Conservation (phyloP, 2,888 invertebrate species). For the Pimpla rufipes region DNA sequence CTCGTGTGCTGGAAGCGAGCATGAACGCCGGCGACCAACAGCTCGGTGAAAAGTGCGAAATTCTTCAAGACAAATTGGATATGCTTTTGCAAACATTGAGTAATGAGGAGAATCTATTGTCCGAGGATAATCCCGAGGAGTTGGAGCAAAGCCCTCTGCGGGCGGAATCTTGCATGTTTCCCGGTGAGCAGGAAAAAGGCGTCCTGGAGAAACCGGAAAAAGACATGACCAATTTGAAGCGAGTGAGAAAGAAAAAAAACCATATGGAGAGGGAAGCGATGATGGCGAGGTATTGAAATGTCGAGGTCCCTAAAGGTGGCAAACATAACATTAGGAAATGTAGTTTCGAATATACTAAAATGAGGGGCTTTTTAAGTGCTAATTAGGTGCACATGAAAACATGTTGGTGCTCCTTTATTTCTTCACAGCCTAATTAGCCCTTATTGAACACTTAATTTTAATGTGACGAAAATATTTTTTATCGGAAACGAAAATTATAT, state of each 20-base stretch:
- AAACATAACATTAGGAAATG: too few relatives aligned
- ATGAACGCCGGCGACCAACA: conserved; percentile 88
- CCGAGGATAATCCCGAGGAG: conserved; percentile 80
- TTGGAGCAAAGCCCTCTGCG: conserved; percentile 73
- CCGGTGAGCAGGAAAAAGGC: conserved; percentile 83
- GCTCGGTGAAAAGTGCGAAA: conserved; percentile 89
- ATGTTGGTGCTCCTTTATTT: too few relatives aligned
- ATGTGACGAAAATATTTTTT: too few relatives aligned
- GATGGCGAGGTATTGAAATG: conserved; percentile 84
- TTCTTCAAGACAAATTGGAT: conserved; percentile 92
- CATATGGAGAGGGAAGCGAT: conserved; percentile 88
- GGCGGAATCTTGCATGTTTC: conserved; percentile 72
- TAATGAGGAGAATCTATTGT: conserved; percentile 87
- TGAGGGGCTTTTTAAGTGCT: too few relatives aligned
- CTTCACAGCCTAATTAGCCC: too few relatives aligned
- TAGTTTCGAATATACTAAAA: too few relatives aligned
- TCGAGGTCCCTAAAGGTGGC: too few relatives aligned
- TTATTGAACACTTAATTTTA: too few relatives aligned
- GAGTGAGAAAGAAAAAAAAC: conserved; percentile 81
- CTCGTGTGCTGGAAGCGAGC: conserved; percentile 88
- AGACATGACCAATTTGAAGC: conserved; percentile 86
- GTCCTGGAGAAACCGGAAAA: conserved; percentile 87
- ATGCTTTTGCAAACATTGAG: conserved; percentile 90
- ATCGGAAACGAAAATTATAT: too few relatives aligned
- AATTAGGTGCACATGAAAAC: too few relatives aligned